Percentiles rank a stretch among this genome's conserved stretches.
Evolutionary conservation across 2,797 vertebrate genomes (phyloP).

Genomic region (Peromyscus melanophrys): DNA sequence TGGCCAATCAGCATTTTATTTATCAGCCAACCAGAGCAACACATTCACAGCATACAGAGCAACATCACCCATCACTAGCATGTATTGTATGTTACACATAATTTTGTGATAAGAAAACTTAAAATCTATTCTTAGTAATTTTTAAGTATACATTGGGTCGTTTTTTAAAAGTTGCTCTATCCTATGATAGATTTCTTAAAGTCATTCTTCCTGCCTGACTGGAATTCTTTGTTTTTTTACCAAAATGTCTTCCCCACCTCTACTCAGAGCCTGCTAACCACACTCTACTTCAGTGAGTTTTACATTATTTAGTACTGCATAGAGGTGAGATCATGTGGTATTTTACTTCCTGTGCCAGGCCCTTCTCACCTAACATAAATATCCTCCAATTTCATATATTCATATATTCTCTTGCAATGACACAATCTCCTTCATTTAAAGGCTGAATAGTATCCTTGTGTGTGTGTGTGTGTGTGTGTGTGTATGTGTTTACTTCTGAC

Average conservation of each 20-base stretch:
- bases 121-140: neutral
- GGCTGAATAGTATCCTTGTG: neutral
- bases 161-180: neutral
- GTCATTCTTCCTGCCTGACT: neutral
- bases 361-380: neutral
- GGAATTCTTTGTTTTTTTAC: neutral
- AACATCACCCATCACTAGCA: neutral
- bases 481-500: no score
- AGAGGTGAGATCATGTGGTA: neutral
- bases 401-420: neutral
- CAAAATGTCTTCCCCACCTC: neutral
- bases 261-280: neutral
- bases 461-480: neutral
- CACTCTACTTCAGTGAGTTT: neutral
- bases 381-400: neutral
- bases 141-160: neutral
- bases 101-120: neutral
- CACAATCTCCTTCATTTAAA: neutral
- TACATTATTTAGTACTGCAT: neutral
- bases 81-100: neutral
- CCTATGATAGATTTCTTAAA: neutral
- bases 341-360: neutral
- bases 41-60: no score
- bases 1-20: no score
- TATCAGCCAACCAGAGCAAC: no score